Evolutionary conservation across 2,113 vertebrate genomes (phyloP), one percentile per base, ranked within the genome.

Genomic region (Junco hyemalis): DNA sequence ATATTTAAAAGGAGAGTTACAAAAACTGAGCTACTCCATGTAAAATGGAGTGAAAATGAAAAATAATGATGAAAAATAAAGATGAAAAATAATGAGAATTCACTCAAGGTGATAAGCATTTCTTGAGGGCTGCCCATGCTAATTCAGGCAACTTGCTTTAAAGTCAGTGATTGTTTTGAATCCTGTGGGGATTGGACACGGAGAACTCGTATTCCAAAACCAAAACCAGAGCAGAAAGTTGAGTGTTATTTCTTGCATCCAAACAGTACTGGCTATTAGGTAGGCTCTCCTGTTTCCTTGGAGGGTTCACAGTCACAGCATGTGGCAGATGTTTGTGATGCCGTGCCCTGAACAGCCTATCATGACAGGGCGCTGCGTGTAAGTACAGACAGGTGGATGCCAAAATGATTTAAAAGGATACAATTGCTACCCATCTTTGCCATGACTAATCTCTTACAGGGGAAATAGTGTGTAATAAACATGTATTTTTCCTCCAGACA

Each of bases 101-200:
- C 17, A 17, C 31, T 78, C 14, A 17, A 25, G 5, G 8, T 2
- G 2, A 26, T 59, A 36, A 66, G 24, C 2, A 21, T 81, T 86
- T 88, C 25, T 33, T 33, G 11, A 71, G 44, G 26, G 31, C 23
- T 77, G 38, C 18, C 36, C 12, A 1, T 36, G 53, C 24, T 81
- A n/a, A 36, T 77, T 48, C 36, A 93, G 63, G 36, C 4, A 1
- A 22, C 48, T 80, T 0, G 0, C 18, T 61, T 24, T 54, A 11
- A 82, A 63, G 50, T 63, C 33, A 23, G 11, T 48, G 31, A 8
- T 23, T 11, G 8, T 21, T 72, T 77, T 80, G 17, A 22, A 13
- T 61, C 33, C 60, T 50, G 47, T 63, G 35, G 23, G 45, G 12
- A 13, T 24, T 28, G 14, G 28, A 14, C 11, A 22, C 28, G 28